phyloP scores from a whole-genome alignment of 2,113 vertebrate species.

The Octodon degus region DNA sequence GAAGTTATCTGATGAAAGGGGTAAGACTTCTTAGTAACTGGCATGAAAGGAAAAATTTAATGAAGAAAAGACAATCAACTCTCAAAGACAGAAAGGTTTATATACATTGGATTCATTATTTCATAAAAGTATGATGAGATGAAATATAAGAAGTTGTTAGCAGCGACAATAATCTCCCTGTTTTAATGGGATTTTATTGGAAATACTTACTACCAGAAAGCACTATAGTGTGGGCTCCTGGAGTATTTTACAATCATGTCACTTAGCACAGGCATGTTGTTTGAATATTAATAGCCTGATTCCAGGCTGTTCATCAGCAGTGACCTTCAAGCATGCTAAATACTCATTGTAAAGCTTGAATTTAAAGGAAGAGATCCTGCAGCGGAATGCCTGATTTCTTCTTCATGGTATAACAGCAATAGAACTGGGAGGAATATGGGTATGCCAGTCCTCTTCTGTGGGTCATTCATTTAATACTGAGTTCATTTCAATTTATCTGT shows the following conservation, averaged over 20 bases:
- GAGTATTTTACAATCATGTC: slow-evolving; percentile 72
- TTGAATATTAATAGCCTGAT: slow-evolving; percentile 78
- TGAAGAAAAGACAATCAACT: slow-evolving; percentile 49
- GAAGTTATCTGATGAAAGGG: neutral
- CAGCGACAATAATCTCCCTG: slow-evolving; percentile 50
- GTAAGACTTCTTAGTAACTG: slow-evolving; percentile 20
- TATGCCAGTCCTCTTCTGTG: neutral
- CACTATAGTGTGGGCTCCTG: slow-evolving; percentile 35
- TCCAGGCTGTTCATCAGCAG: slow-evolving; percentile 62
- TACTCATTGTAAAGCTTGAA: slow-evolving; percentile 57
- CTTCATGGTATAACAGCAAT: slow-evolving; percentile 33
- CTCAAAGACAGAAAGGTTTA: slow-evolving; percentile 64
- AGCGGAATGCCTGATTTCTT: slow-evolving; percentile 46
- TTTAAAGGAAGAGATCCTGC: slow-evolving; percentile 61
- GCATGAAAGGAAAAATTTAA: neutral
- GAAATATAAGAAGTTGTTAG: slow-evolving; percentile 68
- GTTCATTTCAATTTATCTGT: slow-evolving; percentile 47
- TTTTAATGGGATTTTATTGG: slow-evolving; percentile 70
- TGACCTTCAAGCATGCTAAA: slow-evolving; percentile 77
- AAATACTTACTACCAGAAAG: slow-evolving; percentile 72
- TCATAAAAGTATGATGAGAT: slow-evolving; percentile 61
- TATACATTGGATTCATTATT: slow-evolving; percentile 59
- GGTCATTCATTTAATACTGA: slow-evolving; percentile 23
- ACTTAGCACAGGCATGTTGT: slow-evolving; percentile 67
- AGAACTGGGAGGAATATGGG: neutral